Evolutionary conservation across 2,113 vertebrate genomes (phyloP).

Genomic region (Craseonycteris thonglongyai): DNA sequence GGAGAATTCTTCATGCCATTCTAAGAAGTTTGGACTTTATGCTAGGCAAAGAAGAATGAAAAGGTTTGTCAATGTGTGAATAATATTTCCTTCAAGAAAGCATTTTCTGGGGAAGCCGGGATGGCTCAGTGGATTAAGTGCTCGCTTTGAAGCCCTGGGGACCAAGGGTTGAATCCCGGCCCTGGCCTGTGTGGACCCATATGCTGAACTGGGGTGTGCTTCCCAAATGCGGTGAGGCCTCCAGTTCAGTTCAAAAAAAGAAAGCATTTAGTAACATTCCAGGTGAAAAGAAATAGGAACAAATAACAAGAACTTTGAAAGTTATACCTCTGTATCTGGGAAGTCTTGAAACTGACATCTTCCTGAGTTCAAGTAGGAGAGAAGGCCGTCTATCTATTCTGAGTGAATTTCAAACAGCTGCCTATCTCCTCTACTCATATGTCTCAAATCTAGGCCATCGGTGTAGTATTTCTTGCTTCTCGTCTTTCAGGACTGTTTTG

Average conservation of each 20-base stretch:
- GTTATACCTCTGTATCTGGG: background rate
- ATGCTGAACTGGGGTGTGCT: no score
- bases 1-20: background rate
- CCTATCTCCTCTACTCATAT: background rate
- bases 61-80: background rate
- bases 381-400: background rate
- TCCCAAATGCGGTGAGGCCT: no score
- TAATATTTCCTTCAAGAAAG: background rate
- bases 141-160: no score
- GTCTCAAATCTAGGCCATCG: background rate
- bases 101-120: no score
- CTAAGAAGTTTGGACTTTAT: background rate
- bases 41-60: background rate
- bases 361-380: background rate
- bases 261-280: background rate
- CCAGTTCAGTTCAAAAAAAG: no score
- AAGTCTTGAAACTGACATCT: background rate
- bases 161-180: no score
- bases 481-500: background rate
- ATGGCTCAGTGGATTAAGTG: no score
- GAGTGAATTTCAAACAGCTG: conserved; percentile 14
- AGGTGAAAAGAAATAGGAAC: background rate
- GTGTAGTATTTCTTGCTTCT: background rate
- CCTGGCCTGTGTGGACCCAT: no score
- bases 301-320: background rate